Evolutionary conservation across 1,140 invertebrate species (phyloP).

Genomic region (Sitobion miscanthi): DNA sequence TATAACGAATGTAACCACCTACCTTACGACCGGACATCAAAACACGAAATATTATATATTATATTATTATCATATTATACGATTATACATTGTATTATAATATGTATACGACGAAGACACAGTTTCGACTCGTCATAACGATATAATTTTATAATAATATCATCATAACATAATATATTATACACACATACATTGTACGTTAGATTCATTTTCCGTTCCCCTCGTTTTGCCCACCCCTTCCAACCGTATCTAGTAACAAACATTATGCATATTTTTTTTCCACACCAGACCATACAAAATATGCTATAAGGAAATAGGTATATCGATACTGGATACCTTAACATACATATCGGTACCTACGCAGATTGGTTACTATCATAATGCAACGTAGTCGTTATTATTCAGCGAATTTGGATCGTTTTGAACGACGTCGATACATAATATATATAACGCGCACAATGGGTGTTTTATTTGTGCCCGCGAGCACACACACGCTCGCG

Average conservation of each 20-base stretch:
- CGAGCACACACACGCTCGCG: neutral
- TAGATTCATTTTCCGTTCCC: neutral
- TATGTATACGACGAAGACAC: neutral
- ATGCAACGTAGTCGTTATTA: constrained; percentile 24
- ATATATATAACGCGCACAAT: neutral
- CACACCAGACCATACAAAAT: neutral
- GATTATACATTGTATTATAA: neutral
- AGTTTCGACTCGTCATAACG: neutral
- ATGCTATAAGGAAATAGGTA: neutral
- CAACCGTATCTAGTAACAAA: neutral
- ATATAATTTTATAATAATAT: neutral
- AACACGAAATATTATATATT: neutral
- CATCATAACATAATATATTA: neutral
- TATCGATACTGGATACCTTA: neutral
- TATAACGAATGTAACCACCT: no score
- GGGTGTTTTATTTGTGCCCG: neutral
- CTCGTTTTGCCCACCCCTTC: neutral
- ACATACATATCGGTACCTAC: neutral
- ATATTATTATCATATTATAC: neutral
- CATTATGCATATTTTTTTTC: neutral
- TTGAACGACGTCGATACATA: neutral
- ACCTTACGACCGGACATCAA: neutral
- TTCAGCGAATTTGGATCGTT: constrained; percentile 41
- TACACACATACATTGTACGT: no score
- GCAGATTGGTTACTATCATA: neutral